Evolutionary conservation across 2,113 vertebrate species (phyloP).

Genomic region (Delphinapterus leucas): DNA sequence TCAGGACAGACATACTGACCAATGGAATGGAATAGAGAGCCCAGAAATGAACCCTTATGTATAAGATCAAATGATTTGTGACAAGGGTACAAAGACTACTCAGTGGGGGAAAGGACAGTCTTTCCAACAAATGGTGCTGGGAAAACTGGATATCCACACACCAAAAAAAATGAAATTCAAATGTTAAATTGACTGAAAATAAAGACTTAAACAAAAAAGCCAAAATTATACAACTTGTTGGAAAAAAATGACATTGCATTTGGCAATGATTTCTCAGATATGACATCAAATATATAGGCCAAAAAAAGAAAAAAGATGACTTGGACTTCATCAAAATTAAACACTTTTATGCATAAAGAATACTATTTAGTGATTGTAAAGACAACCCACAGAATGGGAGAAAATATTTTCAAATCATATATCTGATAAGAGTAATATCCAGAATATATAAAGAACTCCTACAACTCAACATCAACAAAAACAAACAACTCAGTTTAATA

Average conservation of each 20-base stretch:
- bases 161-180: neutral
- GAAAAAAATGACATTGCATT: neutral
- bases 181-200: neutral
- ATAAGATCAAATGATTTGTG: neutral
- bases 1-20: neutral
- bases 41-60: neutral
- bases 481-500: neutral
- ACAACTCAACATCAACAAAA: neutral
- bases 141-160: neutral
- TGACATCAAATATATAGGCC: neutral
- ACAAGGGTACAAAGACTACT: neutral
- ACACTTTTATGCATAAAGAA: neutral
- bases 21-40: neutral
- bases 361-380: neutral
- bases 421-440: neutral
- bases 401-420: neutral
- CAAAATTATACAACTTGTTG: neutral
- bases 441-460: neutral
- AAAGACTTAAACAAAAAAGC: neutral
- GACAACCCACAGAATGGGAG: neutral
- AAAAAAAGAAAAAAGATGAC: neutral
- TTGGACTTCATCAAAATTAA: neutral
- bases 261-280: neutral
- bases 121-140: neutral
- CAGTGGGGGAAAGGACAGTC: neutral